Evolutionary conservation across 1,140 invertebrate genomes (phyloP).

Genomic region (Drosophila busckii): DNA sequence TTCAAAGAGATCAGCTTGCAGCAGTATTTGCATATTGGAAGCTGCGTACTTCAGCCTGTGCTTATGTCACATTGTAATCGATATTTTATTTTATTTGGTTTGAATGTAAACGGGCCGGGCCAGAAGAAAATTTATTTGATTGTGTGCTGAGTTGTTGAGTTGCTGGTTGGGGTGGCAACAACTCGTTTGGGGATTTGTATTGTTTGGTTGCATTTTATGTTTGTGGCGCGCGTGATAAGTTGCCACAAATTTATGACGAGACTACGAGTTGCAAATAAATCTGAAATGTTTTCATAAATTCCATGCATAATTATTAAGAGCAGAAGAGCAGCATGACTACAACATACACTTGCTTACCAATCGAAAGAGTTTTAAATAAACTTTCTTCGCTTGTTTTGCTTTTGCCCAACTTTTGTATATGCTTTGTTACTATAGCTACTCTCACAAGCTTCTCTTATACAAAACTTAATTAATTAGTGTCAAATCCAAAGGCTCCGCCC

Average conservation of each 20-base stretch:
- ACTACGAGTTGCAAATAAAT: too few species aligned
- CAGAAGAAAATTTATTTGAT: conserved; percentile 43
- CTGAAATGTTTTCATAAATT: too few species aligned
- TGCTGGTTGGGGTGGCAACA: not conserved
- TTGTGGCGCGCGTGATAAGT: conserved; percentile 27
- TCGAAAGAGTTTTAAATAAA: too few species aligned
- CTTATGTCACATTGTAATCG: conserved; percentile 54
- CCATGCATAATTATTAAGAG: too few species aligned
- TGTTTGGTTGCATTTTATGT: conserved; percentile 59
- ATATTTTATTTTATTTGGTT: conserved; percentile 44
- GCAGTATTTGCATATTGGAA: not conserved
- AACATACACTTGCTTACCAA: too few species aligned
- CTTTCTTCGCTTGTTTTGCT: too few species aligned
- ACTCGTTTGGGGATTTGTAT: conserved; percentile 41
- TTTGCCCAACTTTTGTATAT: too few species aligned
- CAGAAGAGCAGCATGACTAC: too few species aligned
- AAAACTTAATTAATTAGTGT: conserved; percentile 75
- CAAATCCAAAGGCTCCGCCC: conserved; percentile 39
- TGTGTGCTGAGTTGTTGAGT: conserved; percentile 41
- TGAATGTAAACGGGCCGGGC: conserved; percentile 11
- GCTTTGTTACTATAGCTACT: too few species aligned
- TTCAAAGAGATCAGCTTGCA: too few species aligned
- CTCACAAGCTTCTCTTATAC: too few species aligned
- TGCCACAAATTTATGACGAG: conserved; percentile 44
- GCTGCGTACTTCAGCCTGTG: not conserved